phyloP scores from a whole-genome alignment of 2,797 vertebrate species.

The Neopelma chrysocephalum region DNA sequence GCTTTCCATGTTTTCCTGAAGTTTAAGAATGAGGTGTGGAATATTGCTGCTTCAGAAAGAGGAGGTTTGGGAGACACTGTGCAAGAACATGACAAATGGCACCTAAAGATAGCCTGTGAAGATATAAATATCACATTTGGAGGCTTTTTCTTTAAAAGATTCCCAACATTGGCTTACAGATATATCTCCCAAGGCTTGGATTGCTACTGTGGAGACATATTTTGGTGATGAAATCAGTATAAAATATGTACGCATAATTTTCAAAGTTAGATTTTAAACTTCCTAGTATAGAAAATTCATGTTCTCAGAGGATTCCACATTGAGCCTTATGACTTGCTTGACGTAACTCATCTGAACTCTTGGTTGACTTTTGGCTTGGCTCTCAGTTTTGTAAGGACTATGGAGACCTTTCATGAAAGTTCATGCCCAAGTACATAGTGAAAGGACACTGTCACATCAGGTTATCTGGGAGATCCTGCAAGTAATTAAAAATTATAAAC shows the following conservation, averaged over 20 bases:
- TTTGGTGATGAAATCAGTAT: neutral
- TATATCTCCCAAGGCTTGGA: constrained; percentile 18
- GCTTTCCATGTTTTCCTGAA: neutral
- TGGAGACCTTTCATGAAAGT: neutral
- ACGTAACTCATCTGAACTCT: neutral
- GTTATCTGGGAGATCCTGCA: neutral
- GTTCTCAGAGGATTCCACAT: neutral
- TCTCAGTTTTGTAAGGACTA: neutral
- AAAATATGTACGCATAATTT: constrained; percentile 45
- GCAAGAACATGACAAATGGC: constrained; percentile 55
- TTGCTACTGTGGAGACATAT: constrained; percentile 7
- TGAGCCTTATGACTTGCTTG: neutral
- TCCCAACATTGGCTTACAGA: constrained; percentile 14
- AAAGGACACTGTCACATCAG: neutral
- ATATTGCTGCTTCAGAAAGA: constrained; percentile 32
- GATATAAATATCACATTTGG: constrained; percentile 48
- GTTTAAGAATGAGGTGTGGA: constrained; percentile 43
- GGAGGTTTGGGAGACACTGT: constrained; percentile 42
- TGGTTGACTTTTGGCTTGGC: neutral
- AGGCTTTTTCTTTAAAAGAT: constrained; percentile 29
- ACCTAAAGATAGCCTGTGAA: constrained; percentile 54
- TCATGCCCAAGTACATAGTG: neutral
- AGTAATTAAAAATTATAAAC: neutral
- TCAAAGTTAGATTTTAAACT: constrained; percentile 13
- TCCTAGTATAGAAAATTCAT: constrained; percentile 20